Evolutionary conservation across 2,113 vertebrate genomes (phyloP).

Genomic region (Capreolus pygargus): DNA sequence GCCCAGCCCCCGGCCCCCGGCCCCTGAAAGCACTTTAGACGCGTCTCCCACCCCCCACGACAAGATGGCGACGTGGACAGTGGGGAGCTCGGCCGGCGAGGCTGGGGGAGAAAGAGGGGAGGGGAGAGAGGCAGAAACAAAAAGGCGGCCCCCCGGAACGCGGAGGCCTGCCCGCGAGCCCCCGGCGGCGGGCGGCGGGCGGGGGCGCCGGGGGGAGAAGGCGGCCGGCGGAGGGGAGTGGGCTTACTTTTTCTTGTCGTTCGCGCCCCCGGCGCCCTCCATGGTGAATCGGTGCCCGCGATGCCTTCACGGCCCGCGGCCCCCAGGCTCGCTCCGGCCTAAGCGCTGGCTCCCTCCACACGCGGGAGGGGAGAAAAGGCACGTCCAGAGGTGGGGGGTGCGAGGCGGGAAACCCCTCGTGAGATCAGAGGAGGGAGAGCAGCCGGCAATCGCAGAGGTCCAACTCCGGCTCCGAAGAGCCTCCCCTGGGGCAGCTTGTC

Average conservation of each 20-base stretch:
- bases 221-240: neutral
- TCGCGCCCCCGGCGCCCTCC: slow-evolving; percentile 76
- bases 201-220: neutral
- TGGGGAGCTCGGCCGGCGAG: slow-evolving; percentile 42
- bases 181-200: neutral
- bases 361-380: slow-evolving; percentile 47
- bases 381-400: slow-evolving; percentile 51
- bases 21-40: slow-evolving; percentile 38
- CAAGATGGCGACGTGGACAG: slow-evolving; percentile 83
- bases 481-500: slow-evolving; percentile 13
- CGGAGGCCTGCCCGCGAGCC: neutral
- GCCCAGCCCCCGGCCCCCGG: neutral
- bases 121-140: slow-evolving; percentile 14
- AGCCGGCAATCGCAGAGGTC: neutral
- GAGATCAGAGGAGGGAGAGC: neutral
- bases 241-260: slow-evolving; percentile 82
- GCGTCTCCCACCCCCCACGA: slow-evolving; percentile 71
- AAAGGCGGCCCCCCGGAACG: slow-evolving; percentile 15
- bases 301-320: slow-evolving; percentile 38
- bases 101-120: neutral
- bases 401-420: slow-evolving; percentile 47
- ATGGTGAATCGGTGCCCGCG: slow-evolving; percentile 64
- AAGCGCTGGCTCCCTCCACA: slow-evolving; percentile 58
- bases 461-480: neutral
- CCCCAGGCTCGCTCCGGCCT: slow-evolving; percentile 67